Percentiles rank a stretch among this genome's conserved stretches.
Evolutionary conservation across 2,113 vertebrate species (phyloP).

Genomic region (Sardina pilchardus): DNA sequence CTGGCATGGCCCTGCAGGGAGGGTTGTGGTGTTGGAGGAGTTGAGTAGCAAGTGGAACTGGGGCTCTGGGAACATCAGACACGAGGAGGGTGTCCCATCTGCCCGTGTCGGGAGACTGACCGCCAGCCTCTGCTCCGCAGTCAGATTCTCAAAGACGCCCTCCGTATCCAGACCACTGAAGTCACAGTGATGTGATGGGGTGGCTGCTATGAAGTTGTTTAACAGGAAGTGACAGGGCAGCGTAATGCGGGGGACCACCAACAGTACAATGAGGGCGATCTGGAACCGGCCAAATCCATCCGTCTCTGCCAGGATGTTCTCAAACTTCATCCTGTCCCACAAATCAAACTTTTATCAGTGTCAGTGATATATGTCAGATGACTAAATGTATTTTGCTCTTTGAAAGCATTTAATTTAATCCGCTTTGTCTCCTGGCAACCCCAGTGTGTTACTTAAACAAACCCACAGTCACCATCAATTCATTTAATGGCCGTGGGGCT

Average conservation of each 20-base stretch:
- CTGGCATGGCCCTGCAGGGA: slow-evolving; percentile 68
- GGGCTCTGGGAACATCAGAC: slow-evolving; percentile 76
- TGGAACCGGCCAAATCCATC: slow-evolving; percentile 80
- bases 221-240: slow-evolving; percentile 86
- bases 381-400: background rate
- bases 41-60: slow-evolving; percentile 72
- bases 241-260: slow-evolving; percentile 75
- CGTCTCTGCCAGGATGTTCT: slow-evolving; percentile 70
- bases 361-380: background rate
- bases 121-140: slow-evolving; percentile 66
- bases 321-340: slow-evolving; percentile 72
- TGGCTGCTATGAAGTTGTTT: slow-evolving; percentile 84
- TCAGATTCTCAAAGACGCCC: slow-evolving; percentile 72
- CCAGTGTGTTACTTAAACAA: background rate
- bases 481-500: background rate
- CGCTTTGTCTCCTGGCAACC: background rate
- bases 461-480: background rate
- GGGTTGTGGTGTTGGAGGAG: slow-evolving; percentile 58
- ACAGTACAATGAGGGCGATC: slow-evolving; percentile 61
- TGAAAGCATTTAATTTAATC: too few species aligned
- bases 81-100: slow-evolving; percentile 77
- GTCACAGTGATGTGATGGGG: slow-evolving; percentile 81
- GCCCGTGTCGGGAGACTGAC: slow-evolving; percentile 70
- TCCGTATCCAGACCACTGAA: slow-evolving; percentile 62
- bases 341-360: background rate